Evolutionary conservation across 2,113 vertebrate genomes (phyloP).

Genomic region (Melanocharis versteri): DNA sequence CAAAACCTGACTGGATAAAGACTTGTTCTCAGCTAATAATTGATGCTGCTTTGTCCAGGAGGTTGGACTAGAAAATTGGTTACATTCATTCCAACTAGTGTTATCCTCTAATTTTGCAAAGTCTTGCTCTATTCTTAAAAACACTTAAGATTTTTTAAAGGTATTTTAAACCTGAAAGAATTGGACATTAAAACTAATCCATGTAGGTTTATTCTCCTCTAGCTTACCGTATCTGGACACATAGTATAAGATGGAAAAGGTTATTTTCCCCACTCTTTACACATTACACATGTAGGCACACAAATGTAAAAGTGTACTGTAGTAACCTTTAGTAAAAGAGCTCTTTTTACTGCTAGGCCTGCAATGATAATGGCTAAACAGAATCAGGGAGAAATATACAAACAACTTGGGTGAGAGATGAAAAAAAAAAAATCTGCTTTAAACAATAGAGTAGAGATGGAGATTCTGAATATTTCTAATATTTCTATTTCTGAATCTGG

Average conservation of each 20-base stretch:
- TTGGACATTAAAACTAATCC: not conserved
- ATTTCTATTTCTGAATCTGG: not conserved
- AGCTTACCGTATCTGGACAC: not conserved
- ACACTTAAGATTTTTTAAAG: not conserved
- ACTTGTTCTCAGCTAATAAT: not conserved
- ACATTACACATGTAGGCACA: accelerated
- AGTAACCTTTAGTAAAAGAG: not conserved
- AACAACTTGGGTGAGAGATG: not conserved
- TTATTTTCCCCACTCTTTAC: not conserved
- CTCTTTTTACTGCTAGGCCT: not conserved
- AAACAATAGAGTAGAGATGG: not conserved
- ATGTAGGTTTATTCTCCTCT: not conserved
- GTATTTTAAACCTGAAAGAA: not conserved
- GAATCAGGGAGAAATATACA: not conserved
- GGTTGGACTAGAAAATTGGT: not conserved
- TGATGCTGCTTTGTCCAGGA: not conserved
- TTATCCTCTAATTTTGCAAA: not conserved
- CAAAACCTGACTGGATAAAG: not conserved
- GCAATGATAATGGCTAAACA: not conserved
- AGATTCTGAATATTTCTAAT: not conserved
- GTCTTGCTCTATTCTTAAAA: not conserved
- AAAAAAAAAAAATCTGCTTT: not conserved
- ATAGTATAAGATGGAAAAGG: not conserved
- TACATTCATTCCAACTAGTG: not conserved
- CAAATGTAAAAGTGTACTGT: not conserved